These are phyloP conservation scores for Ctenodactylus gundi DNA, from an alignment of 2,113 vertebrate genomes.

Conservation along the genomic window DNA sequence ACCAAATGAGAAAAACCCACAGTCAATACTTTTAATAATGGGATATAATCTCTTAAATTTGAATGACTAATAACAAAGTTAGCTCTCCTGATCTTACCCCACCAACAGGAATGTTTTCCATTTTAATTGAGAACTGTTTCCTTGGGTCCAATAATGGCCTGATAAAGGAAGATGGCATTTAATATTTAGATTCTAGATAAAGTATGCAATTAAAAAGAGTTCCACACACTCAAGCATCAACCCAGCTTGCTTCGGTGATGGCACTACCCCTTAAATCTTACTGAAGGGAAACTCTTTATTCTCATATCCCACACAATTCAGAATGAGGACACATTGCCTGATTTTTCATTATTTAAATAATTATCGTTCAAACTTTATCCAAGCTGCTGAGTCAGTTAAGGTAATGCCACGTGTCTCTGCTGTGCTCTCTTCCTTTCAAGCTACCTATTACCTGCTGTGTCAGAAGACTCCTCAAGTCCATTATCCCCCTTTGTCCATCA, in stretches of 20 bases:
- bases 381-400: not conserved
- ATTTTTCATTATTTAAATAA: not conserved
- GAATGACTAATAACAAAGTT: not conserved
- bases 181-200: not conserved
- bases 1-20: not conserved
- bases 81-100: conserved; percentile 55
- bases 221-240: not conserved
- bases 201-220: not conserved
- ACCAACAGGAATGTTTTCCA: conserved; percentile 74
- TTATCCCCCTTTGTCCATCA: not conserved
- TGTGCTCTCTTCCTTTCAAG: not conserved
- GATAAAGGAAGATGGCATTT: conserved; percentile 41
- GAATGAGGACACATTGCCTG: not conserved
- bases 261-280: not conserved
- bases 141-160: conserved; percentile 51
- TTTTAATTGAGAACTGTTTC: conserved; percentile 61
- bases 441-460: not conserved
- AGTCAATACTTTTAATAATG: not conserved
- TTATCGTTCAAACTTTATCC: not conserved
- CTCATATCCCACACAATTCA: not conserved
- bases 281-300: not conserved
- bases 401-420: not conserved
- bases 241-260: not conserved
- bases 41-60: not conserved
- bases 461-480: not conserved